Conservation (phyloP, 1,140 invertebrate genomes). For the Galleria mellonella region DNA sequence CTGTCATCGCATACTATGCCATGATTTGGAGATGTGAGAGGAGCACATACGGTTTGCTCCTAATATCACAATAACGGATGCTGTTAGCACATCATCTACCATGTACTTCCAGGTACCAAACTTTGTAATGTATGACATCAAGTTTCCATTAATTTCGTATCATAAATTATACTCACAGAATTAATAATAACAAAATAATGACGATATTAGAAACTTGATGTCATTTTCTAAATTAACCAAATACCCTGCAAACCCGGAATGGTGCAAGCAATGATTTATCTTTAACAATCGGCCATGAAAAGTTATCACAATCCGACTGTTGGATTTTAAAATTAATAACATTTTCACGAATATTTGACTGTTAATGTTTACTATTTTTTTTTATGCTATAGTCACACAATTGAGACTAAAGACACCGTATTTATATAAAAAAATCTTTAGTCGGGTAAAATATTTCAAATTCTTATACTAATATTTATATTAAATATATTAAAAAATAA, state of each 20-base stretch:
- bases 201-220: constrained; percentile 30
- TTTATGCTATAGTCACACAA: too few relatives aligned
- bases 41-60: constrained; percentile 33
- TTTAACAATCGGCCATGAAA: too few relatives aligned
- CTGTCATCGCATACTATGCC: constrained; percentile 21
- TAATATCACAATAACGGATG: constrained; percentile 40
- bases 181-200: constrained; percentile 5
- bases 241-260: constrained; percentile 32
- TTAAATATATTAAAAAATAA: background rate
- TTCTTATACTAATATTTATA: background rate
- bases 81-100: constrained; percentile 61
- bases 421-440: too few relatives aligned
- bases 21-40: constrained; percentile 25
- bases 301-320: too few relatives aligned
- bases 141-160: constrained; percentile 15
- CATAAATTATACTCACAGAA: background rate
- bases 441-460: too few relatives aligned
- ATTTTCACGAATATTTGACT: too few relatives aligned
- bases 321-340: too few relatives aligned
- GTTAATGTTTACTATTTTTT: too few relatives aligned
- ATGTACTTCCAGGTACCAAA: constrained; percentile 64
- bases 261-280: constrained; percentile 32
- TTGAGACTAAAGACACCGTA: too few relatives aligned
- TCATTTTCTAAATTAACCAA: constrained; percentile 36
- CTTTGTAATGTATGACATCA: constrained; percentile 36